These are phyloP conservation scores for Wasmannia auropunctata DNA, from an alignment of 1,140 invertebrate species.

Conservation along the genomic window DNA sequence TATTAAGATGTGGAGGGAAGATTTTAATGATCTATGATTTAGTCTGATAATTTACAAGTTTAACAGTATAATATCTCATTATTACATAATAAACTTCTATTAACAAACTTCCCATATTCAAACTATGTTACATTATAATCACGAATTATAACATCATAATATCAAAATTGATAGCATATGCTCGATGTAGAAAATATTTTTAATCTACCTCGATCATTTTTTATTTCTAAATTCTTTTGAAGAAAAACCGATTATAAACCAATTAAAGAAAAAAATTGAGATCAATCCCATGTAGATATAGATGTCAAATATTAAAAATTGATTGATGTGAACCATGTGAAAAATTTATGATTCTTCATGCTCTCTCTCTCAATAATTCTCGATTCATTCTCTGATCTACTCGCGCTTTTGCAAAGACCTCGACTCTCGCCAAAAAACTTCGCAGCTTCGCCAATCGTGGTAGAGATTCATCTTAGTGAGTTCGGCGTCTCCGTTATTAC, in stretches of 20 bases:
- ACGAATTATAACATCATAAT: background rate
- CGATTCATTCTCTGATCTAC: background rate
- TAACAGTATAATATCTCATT: background rate
- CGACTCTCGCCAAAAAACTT: background rate
- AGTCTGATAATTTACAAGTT: background rate
- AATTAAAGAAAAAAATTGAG: background rate
- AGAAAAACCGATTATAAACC: background rate
- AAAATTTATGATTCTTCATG: too few species aligned
- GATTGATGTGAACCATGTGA: too few species aligned
- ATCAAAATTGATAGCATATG: background rate
- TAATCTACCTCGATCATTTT: background rate
- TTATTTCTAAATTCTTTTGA: background rate
- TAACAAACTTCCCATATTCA: background rate
- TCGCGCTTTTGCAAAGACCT: background rate
- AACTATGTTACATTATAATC: background rate
- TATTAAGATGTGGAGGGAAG: background rate
- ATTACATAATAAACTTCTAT: background rate
- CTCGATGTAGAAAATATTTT: background rate
- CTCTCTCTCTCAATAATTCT: background rate
- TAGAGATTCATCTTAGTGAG: background rate
- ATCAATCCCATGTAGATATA: background rate
- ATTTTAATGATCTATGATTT: background rate
- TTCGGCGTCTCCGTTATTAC: conserved; percentile 33
- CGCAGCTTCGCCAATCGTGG: background rate
- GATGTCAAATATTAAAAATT: background rate